A percentile compares a stretch with the other conserved stretches of the same genome.
These are phyloP conservation scores for Alsophila aescularia DNA, from an alignment of 2,888 invertebrate genomes.

Conservation along the genomic window DNA sequence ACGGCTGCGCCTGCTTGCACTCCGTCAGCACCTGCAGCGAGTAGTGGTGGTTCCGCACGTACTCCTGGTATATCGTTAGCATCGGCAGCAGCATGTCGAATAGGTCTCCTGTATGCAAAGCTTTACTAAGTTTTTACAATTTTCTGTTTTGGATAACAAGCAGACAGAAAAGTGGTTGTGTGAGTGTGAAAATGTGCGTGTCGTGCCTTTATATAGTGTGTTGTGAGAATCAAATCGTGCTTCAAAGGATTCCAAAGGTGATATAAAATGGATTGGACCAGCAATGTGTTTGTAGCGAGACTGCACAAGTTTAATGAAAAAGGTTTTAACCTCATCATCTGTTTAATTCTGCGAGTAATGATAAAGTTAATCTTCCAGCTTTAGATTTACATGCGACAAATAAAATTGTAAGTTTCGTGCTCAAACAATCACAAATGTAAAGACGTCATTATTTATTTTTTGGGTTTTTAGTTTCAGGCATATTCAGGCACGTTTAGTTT, in stretches of 20 bases:
- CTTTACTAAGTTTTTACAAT: conserved; percentile 48
- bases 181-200: conserved; percentile 13
- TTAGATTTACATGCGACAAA: conserved; percentile 18
- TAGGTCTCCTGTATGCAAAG: conserved; percentile 89
- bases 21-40: conserved; percentile 96
- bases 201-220: conserved; percentile 8
- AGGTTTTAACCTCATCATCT: background rate
- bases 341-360: background rate
- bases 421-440: conserved; percentile 2
- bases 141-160: conserved; percentile 28
- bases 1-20: conserved; percentile 93
- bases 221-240: conserved; percentile 4
- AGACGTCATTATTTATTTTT: conserved; percentile 7
- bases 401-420: conserved; percentile 11
- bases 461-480: conserved; percentile 12
- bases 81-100: conserved; percentile 98
- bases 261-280: background rate
- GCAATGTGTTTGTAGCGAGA: background rate
- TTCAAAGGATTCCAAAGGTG: background rate
- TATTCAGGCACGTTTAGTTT: conserved; percentile 17
- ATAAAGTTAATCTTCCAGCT: conserved; percentile 6
- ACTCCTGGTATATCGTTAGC: conserved; percentile 97
- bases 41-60: conserved; percentile 97
- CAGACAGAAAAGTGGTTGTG: conserved; percentile 24
- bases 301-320: conserved; percentile 2